Evolutionary conservation across 2,888 invertebrate species (phyloP).

Genomic region (Thumatha senex): DNA sequence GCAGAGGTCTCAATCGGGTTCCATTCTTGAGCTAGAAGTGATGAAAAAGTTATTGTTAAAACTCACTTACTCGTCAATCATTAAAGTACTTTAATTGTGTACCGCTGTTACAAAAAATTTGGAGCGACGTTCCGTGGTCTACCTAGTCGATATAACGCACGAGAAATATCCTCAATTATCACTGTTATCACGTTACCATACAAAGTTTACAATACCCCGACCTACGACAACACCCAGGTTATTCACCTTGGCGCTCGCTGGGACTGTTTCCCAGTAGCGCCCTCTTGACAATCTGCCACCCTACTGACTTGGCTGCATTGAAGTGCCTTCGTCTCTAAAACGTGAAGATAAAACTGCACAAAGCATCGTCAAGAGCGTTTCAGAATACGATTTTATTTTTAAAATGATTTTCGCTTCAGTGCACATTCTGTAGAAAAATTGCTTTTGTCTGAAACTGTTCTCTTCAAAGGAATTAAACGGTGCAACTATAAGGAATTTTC

Average conservation of each 20-base stretch:
- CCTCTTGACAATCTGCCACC: constrained; percentile 33
- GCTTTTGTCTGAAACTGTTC: neutral
- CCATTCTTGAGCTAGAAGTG: too few species aligned
- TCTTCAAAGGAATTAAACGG: too few species aligned
- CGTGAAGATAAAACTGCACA: constrained; percentile 62
- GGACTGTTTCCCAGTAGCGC: constrained; percentile 28
- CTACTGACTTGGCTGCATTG: constrained; percentile 47
- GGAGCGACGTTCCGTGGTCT: too few species aligned
- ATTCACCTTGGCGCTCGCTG: constrained; percentile 42
- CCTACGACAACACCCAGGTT: constrained; percentile 41
- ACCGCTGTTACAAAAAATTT: too few species aligned
- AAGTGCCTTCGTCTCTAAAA: constrained; percentile 43
- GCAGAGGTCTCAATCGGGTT: too few species aligned
- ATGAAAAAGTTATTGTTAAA: too few species aligned
- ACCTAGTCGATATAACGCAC: too few species aligned
- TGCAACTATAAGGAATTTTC: too few species aligned
- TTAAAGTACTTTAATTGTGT: too few species aligned
- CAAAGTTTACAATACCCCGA: constrained; percentile 24
- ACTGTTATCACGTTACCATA: constrained; percentile 5
- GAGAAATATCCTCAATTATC: constrained; percentile 3
- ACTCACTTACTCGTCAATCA: too few species aligned
- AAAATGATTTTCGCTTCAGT: constrained; percentile 51
- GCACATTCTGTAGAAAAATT: constrained; percentile 22
- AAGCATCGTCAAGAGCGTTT: constrained; percentile 59
- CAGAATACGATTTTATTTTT: constrained; percentile 63